phyloP scores from a whole-genome alignment of 2,888 invertebrate genomes.

The Mesodorylaimus sp. region DNA sequence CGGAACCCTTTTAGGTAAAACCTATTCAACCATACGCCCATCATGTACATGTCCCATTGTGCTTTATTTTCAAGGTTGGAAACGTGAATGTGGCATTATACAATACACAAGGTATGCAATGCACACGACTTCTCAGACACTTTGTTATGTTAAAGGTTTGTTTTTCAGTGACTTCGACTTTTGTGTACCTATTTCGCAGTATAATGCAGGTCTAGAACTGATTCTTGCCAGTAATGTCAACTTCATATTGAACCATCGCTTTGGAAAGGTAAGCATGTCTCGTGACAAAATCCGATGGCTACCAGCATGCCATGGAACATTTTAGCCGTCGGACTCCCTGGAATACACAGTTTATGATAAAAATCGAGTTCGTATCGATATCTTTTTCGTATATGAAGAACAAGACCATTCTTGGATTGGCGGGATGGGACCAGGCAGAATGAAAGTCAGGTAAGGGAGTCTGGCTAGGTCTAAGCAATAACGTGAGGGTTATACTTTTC shows the following conservation, averaged over 20 bases:
- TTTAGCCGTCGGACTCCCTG: constrained; percentile 8
- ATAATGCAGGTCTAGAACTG: not conserved
- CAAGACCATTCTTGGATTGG: not conserved
- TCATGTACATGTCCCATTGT: not conserved
- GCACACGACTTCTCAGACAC: constrained; percentile 5
- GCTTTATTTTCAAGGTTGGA: not conserved
- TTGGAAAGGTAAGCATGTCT: constrained; percentile 7
- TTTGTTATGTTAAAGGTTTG: not conserved
- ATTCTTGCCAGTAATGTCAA: not conserved
- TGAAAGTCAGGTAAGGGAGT: constrained; percentile 2
- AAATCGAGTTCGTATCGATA: not conserved
- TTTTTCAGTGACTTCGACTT: not conserved
- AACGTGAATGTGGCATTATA: constrained; percentile 10
- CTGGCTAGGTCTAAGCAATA: not conserved
- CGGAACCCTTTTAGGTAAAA: not conserved
- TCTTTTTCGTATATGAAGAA: constrained; percentile 5
- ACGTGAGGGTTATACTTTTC: not conserved
- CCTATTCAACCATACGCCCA: not conserved
- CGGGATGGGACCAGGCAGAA: constrained; percentile 1
- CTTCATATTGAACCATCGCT: constrained; percentile 1
- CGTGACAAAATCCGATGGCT: not conserved
- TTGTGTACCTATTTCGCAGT: constrained; percentile 1
- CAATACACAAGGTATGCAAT: constrained; percentile 8
- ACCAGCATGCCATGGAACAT: too few species aligned
- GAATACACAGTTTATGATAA: not conserved